Conservation (phyloP, 1,140 invertebrate species). For the Dufourea novaeangliae region DNA sequence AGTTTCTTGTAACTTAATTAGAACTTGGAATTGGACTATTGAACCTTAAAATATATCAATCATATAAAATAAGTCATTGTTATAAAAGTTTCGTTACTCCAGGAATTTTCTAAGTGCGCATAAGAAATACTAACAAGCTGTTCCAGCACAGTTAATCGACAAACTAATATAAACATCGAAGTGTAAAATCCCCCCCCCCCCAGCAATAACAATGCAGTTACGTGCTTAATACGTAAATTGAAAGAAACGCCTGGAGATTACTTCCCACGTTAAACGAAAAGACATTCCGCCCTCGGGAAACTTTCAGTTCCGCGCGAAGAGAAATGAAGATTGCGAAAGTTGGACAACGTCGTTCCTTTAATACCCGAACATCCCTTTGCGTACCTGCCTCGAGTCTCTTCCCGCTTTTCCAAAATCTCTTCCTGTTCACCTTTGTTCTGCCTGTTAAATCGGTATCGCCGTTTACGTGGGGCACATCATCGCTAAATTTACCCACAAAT, state of each 20-base stretch:
- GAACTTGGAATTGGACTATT: no score
- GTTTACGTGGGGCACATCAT: no score
- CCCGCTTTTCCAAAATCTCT: neutral
- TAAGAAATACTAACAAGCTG: no score
- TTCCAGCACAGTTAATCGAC: no score
- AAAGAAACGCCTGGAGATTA: neutral
- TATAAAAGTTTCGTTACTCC: no score
- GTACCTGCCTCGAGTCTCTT: neutral
- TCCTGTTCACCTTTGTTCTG: neutral
- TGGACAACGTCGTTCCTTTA: neutral
- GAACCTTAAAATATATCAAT: no score
- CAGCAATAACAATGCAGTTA: neutral
- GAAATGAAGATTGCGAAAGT: slow-evolving; percentile 14
- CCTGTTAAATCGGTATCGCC: neutral
- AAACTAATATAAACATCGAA: neutral
- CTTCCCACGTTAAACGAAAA: neutral
- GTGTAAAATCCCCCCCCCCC: neutral
- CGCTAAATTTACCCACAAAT: neutral
- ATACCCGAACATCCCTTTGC: neutral
- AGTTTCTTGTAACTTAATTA: no score
- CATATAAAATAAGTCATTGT: no score
- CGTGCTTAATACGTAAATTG: neutral
- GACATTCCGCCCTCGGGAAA: neutral
- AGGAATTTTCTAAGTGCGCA: no score
- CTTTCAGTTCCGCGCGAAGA: neutral